phyloP scores from a whole-genome alignment of 1,140 invertebrate genomes.

The Rhopalosiphum maidis region DNA sequence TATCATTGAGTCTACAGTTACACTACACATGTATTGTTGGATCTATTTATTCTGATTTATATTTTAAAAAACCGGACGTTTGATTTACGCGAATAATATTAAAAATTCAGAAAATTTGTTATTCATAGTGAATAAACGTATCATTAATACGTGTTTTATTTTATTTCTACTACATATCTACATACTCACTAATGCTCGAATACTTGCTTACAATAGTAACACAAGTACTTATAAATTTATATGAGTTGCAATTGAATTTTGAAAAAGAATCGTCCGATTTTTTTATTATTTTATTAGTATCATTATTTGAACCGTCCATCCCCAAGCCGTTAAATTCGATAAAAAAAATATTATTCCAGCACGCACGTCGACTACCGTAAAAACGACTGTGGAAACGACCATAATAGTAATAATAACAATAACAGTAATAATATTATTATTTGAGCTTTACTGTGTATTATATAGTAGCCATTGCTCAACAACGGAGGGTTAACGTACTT shows the following conservation, averaged over 20 bases:
- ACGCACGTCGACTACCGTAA: background rate
- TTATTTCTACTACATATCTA: background rate
- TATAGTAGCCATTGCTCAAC: background rate
- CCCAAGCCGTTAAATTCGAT: background rate
- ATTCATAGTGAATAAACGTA: background rate
- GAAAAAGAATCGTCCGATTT: background rate
- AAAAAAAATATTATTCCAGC: background rate
- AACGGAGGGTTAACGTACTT: background rate
- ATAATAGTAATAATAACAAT: conserved; percentile 7
- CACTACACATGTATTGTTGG: background rate
- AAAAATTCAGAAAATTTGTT: background rate
- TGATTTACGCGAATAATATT: background rate
- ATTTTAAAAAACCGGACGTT: background rate
- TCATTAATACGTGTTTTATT: background rate
- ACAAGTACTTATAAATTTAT: background rate
- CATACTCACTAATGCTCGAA: background rate
- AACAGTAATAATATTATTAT: background rate
- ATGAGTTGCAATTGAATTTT: background rate
- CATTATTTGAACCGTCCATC: background rate
- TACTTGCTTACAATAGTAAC: background rate
- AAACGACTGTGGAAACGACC: background rate
- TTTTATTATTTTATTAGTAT: background rate
- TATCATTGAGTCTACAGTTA: background rate
- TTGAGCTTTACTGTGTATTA: background rate
- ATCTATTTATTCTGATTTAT: background rate